These are phyloP conservation scores for Neomonachus schauinslandi DNA, from an alignment of 2,113 vertebrate species.

Conservation along the genomic window DNA sequence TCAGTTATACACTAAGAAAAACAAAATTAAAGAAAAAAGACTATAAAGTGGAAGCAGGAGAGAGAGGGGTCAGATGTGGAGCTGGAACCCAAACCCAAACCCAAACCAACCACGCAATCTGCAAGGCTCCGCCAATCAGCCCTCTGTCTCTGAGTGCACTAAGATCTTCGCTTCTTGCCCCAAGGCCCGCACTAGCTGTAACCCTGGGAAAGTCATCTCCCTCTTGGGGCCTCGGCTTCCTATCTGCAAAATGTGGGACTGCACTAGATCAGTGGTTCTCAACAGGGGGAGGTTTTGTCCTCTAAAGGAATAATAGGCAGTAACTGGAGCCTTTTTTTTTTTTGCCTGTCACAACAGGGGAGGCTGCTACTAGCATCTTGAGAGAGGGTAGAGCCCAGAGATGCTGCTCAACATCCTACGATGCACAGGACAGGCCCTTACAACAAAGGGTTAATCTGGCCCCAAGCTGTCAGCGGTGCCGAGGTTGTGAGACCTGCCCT, in stretches of 20 bases:
- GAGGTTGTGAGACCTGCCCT: neutral
- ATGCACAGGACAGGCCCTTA: accelerated
- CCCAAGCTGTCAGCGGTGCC: accelerated
- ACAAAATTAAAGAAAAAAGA: neutral
- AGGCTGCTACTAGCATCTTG: neutral
- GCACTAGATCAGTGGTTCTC: neutral
- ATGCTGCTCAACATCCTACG: neutral
- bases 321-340: neutral
- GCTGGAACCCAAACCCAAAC: neutral
- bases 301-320: neutral
- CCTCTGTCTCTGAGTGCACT: neutral
- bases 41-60: neutral
- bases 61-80: neutral
- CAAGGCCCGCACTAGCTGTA: neutral
- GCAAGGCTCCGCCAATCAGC: neutral
- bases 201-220: neutral
- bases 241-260: neutral
- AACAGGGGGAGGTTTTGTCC: neutral
- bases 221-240: neutral
- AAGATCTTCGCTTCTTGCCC: neutral
- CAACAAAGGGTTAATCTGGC: too few relatives aligned
- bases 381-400: neutral
- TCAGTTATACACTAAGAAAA: neutral
- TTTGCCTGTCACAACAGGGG: neutral
- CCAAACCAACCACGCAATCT: neutral